phyloP scores from a whole-genome alignment of 2,888 invertebrate species.

The Plebejus argus region DNA sequence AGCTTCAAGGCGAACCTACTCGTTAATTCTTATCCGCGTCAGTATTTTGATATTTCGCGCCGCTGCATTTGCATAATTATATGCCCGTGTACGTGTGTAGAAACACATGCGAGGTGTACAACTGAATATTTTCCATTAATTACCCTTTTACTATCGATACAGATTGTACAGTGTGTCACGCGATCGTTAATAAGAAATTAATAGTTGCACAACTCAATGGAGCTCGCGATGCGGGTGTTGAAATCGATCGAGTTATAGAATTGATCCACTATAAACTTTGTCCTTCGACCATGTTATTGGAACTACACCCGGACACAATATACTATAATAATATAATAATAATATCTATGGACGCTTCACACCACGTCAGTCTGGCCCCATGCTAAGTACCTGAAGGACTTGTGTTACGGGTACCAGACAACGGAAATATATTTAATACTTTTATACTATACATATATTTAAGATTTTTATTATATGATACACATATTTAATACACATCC shows the following conservation, averaged over 20 bases:
- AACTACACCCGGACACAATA: too few species aligned
- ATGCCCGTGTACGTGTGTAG: not conserved
- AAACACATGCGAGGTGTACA: not conserved
- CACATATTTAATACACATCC: too few species aligned
- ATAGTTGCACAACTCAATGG: not conserved
- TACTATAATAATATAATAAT: too few species aligned
- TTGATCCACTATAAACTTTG: not conserved
- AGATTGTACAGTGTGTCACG: not conserved
- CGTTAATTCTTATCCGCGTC: constrained; percentile 1
- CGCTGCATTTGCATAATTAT: not conserved
- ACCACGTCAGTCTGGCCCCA: too few species aligned
- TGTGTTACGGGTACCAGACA: too few species aligned
- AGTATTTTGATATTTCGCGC: constrained; percentile 1
- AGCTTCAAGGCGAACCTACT: not conserved
- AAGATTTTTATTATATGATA: too few species aligned
- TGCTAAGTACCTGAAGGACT: too few species aligned
- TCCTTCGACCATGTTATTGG: not conserved
- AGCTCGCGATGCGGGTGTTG: not conserved
- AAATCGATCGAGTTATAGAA: not conserved
- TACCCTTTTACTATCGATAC: constrained; percentile 20
- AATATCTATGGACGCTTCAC: too few species aligned
- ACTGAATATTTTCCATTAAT: not conserved
- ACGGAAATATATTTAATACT: too few species aligned
- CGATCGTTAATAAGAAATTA: not conserved
- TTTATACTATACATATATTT: too few species aligned